Conservation (phyloP, 2,797 vertebrate genomes). For the Benthosema pterotum region DNA sequence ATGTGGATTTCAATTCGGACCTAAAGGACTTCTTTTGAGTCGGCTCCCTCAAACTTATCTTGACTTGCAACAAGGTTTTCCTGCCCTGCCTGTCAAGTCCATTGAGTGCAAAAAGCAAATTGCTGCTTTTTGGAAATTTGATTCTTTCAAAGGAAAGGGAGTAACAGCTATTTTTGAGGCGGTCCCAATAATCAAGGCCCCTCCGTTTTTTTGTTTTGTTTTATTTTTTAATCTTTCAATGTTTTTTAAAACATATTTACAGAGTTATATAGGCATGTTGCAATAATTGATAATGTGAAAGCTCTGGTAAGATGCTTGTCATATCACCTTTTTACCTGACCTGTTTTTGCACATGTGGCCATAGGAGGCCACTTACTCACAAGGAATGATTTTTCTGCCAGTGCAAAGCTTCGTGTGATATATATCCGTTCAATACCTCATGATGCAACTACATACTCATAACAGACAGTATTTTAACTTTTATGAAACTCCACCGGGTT, state of each 20-base stretch:
- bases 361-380: constrained; percentile 80
- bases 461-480: constrained; percentile 83
- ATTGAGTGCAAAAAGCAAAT: constrained; percentile 64
- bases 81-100: constrained; percentile 74
- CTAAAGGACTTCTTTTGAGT: constrained; percentile 66
- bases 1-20: constrained; percentile 63
- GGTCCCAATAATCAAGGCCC: constrained; percentile 82
- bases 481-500: constrained; percentile 77
- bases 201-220: constrained; percentile 65
- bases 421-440: constrained; percentile 86
- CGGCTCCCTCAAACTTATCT: constrained; percentile 63
- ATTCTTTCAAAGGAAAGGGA: constrained; percentile 82
- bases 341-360: constrained; percentile 86
- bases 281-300: constrained; percentile 90
- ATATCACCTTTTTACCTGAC: constrained; percentile 87
- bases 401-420: constrained; percentile 84
- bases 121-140: constrained; percentile 76
- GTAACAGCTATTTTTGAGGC: constrained; percentile 75
- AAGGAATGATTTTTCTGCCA: constrained; percentile 84
- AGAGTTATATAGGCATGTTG: constrained; percentile 90
- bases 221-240: constrained; percentile 80
- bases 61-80: constrained; percentile 64
- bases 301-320: constrained; percentile 86
- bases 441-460: constrained; percentile 82
- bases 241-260: constrained; percentile 86